phyloP scores from a whole-genome alignment of 1,140 invertebrate genomes.

The Calosoma granatense region DNA sequence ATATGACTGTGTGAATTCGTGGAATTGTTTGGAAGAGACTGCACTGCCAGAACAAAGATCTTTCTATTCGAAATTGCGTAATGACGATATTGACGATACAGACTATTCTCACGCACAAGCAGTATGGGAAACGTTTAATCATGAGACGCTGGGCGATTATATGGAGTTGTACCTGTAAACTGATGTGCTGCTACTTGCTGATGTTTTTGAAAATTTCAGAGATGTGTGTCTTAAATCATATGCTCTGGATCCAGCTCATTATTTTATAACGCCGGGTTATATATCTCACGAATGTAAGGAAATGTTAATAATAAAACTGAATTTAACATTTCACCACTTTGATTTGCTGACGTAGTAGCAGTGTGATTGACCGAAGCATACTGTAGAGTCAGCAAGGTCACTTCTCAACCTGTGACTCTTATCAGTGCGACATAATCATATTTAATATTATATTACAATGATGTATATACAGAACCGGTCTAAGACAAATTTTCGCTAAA shows the following conservation, averaged over 20 bases:
- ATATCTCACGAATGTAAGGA: conserved; percentile 5
- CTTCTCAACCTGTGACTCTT: no score
- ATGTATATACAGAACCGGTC: no score
- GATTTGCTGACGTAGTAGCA: no score
- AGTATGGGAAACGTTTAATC: background rate
- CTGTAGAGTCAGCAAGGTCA: no score
- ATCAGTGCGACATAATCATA: no score
- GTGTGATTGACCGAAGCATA: no score
- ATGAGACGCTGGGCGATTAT: background rate
- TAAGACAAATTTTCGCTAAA: no score
- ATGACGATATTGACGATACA: no score
- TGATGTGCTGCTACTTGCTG: background rate
- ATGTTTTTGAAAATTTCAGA: conserved; percentile 5
- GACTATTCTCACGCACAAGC: background rate
- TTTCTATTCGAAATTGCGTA: background rate
- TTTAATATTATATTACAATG: background rate
- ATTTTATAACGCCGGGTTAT: background rate
- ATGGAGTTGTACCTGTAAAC: conserved; percentile 30
- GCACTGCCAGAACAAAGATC: background rate
- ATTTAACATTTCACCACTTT: no score
- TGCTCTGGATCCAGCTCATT: no score
- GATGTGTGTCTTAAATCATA: conserved; percentile 8
- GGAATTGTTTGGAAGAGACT: conserved; percentile 18
- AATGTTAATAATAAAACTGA: conserved; percentile 10
- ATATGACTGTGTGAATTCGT: conserved; percentile 20